Evolutionary conservation across 2,797 vertebrate genomes (phyloP), one percentile per base, ranked within the genome.

Genomic region (Valencia hispanica): DNA sequence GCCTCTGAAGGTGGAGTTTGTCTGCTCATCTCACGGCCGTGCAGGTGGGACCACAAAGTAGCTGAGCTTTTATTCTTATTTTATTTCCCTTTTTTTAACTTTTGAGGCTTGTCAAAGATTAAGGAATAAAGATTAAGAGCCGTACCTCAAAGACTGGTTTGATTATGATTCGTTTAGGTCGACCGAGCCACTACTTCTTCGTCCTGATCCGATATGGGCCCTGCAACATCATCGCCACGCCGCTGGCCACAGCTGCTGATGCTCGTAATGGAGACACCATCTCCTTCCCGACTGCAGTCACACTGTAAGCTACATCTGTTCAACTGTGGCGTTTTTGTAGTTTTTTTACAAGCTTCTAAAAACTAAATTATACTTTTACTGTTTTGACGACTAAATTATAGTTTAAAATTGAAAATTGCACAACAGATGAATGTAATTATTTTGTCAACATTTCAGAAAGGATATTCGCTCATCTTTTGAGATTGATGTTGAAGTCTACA

Each of bases 401-500:
- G 73, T 53, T 55, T 18, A 2, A 45, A 45, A 50, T 12, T 48
- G 4, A 34, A 70, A 22, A 50, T 32, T 51, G 25, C 39, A 43
- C 36, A 36, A 51, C n/a, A 70, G 51, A 51, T 50, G 0, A 50
- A 25, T 7, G 14, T 2, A 43, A 27, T 61, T 53, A 8, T 57
- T 76, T 82, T 53, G 0, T 70, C 5, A 71, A 68, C 15, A 5
- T 77, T 89, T 68, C 79, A 96, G 96, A 85, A 92, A 93, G 70
- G 94, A 96, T 41, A 94, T 96, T 73, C 91, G 93, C 39, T 88
- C 95, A 14, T 93, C 89, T 65, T 96, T 96, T 88, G 95, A 94
- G 73, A 95, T 96, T n/a, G 96, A 96, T 63, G 91, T 96, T n/a
- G 96, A 96, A 75, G 95, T 96, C 68, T 96, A 96, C 90, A 96